Evolutionary conservation across 2,797 vertebrate species (phyloP).

Genomic region (Anisognathus igniventris): DNA sequence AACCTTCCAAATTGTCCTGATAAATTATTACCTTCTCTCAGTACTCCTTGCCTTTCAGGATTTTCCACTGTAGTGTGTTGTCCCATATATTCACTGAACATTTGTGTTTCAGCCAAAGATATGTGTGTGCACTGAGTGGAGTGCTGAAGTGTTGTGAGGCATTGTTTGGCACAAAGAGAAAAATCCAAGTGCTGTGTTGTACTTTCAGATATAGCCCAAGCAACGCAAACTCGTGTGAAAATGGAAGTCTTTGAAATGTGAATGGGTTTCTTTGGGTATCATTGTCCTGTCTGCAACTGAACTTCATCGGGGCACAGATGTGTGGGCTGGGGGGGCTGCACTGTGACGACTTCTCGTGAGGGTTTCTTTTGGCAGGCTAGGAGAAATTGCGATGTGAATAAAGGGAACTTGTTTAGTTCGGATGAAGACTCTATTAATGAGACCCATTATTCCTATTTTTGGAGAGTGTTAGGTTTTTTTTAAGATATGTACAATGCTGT

Average conservation of each 20-base stretch:
- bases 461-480: constrained; percentile 23
- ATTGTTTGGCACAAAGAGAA: neutral
- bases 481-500: constrained; percentile 23
- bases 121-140: neutral
- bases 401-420: constrained; percentile 59
- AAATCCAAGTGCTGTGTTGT: neutral
- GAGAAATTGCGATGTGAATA: constrained; percentile 41
- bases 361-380: constrained; percentile 44
- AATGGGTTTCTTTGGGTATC: constrained; percentile 8
- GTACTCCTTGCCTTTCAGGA: neutral
- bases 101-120: neutral
- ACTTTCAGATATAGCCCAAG: neutral
- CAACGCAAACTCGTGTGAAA: neutral
- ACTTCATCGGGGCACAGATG: constrained; percentile 5
- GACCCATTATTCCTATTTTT: constrained; percentile 59
- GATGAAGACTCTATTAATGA: constrained; percentile 60
- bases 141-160: neutral
- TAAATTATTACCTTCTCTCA: neutral
- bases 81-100: neutral
- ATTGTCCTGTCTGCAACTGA: neutral
- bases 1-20: neutral
- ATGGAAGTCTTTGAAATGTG: constrained; percentile 13
- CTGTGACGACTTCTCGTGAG: neutral
- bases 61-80: neutral
- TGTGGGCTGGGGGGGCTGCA: neutral